Evolutionary conservation across 2,888 invertebrate genomes (phyloP), one percentile per base, ranked within the genome.

Genomic region (Parthenolecanium corni): DNA sequence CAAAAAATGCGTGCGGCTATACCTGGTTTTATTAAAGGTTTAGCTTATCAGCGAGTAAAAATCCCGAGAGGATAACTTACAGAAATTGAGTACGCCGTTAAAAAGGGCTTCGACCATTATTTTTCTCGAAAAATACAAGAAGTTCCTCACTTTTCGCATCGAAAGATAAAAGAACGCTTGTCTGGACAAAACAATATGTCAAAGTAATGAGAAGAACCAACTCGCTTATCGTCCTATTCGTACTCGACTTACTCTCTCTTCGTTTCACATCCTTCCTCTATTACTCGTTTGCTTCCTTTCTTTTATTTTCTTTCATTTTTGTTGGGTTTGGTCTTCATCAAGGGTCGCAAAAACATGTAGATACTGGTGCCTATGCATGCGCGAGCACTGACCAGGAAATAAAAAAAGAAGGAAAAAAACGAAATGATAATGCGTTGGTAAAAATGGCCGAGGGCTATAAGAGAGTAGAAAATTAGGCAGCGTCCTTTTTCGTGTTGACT

Each of bases 31-130:
- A 61, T 61, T 61, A 46, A 49, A 36, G 46, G 58, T 36, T 49
- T 49, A 18, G 38, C 58, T 49, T 51, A 49, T 61, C 51, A 61
- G 36, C 51, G 49, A 36, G 23, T 42, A 61, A 47, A 49, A 49
- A 36, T 61, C 58, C 49, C 58, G 36, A 36, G 38, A 23, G 58
- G 47, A 16, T 21, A 9, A 47, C 58, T 31, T 49, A 61, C 47
- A 47, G 47, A 61, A 61, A 61, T 61, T 61, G 58, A 61, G 58
- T 38, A 49, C 58, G 49, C 58, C 46, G 58, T 61, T 61, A 61
- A 61, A 56, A 61, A 18, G 47, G 58, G 49, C 46, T 31, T 36
- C 47, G 38, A 24, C 58, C 51, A 51, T 61, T 61, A 61, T 61
- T 61, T 49, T 23, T 23, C 36, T 58, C 16, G 47, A 58, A 58